Percentiles rank a stretch among this genome's conserved stretches.
phyloP scores from a whole-genome alignment of 2,797 vertebrate genomes.

The Remorina albescens region DNA sequence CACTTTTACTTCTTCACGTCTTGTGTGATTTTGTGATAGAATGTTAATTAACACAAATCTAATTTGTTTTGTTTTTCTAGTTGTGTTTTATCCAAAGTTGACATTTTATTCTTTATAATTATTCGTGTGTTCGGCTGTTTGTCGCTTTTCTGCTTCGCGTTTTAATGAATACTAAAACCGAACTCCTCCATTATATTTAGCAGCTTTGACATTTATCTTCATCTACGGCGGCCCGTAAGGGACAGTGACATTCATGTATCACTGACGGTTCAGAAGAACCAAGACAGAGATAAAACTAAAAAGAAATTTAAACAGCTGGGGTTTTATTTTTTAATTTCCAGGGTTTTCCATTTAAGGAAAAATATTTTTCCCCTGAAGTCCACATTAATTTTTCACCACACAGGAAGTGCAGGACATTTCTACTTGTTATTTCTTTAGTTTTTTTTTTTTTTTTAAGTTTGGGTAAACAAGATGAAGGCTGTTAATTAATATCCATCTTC shows the following conservation, averaged over 20 bases:
- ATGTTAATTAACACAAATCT: too few species aligned
- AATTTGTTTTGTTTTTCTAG: neutral
- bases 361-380: constrained; percentile 2
- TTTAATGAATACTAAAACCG: neutral
- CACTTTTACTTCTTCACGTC: too few species aligned
- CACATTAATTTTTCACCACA: neutral
- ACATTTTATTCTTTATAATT: too few species aligned
- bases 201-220: neutral
- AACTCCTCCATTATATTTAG: neutral
- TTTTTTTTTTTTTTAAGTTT: constrained; percentile 17
- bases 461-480: constrained; percentile 3
- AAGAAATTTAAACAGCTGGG: too few species aligned
- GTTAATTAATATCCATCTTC: constrained; percentile 10
- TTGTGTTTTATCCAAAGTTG: neutral
- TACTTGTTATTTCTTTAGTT: too few species aligned
- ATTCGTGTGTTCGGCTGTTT: too few species aligned
- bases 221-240: neutral
- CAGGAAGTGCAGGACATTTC: neutral
- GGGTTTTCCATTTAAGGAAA: neutral
- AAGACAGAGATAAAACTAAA: too few species aligned
- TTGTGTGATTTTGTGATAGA: too few species aligned
- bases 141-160: neutral
- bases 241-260: neutral
- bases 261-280: constrained; percentile 4
- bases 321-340: constrained; percentile 7